These are phyloP conservation scores for Lipophrys pholis DNA, from an alignment of 2,113 vertebrate genomes.

Conservation along the genomic window DNA sequence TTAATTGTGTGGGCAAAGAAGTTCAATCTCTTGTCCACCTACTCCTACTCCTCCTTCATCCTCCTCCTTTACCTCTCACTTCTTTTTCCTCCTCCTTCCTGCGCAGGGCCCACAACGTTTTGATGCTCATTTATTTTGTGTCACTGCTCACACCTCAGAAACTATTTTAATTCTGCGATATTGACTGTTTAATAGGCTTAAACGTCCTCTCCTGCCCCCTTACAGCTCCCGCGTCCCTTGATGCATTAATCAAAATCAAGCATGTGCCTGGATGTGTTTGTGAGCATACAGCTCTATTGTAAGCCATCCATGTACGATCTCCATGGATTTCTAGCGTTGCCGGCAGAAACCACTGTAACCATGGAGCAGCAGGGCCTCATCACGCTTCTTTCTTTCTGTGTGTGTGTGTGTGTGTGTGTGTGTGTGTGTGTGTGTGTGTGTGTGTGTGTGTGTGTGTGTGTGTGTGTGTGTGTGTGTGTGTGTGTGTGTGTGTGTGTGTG, in stretches of 20 bases:
- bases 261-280: constrained; percentile 32
- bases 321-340: constrained; percentile 18
- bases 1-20: constrained; percentile 78
- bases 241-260: constrained; percentile 57
- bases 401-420: constrained; percentile 38
- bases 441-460: constrained; percentile 35
- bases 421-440: constrained; percentile 47
- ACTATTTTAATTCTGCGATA: constrained; percentile 49
- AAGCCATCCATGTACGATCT: constrained; percentile 31
- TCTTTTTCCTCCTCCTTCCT: constrained; percentile 48
- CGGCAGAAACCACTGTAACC: constrained; percentile 22
- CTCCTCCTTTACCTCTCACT: constrained; percentile 39
- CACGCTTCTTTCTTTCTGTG: too few species aligned
- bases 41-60: constrained; percentile 65
- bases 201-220: constrained; percentile 54
- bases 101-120: constrained; percentile 39
- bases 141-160: constrained; percentile 52
- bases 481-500: constrained; percentile 7
- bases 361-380: constrained; percentile 33
- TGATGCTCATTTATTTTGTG: constrained; percentile 63
- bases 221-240: constrained; percentile 36
- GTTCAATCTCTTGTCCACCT: constrained; percentile 75
- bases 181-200: constrained; percentile 61
- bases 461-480: constrained; percentile 24
- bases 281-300: constrained; percentile 38